phyloP scores from a whole-genome alignment of 2,888 invertebrate genomes.

The Drosophila lacicola region DNA sequence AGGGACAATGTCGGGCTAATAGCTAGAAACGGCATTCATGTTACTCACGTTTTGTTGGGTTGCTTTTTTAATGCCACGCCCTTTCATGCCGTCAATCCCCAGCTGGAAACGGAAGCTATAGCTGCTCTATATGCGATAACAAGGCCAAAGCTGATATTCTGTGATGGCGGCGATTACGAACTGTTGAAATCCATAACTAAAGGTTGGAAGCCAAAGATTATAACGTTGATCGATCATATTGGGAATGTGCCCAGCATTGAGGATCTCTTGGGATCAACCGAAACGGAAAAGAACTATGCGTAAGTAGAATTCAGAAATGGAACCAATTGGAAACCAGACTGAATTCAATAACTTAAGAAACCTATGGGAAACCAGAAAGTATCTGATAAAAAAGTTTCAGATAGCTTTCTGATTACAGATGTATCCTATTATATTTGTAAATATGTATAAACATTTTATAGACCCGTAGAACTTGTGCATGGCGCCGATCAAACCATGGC shows the following conservation, averaged over 20 bases:
- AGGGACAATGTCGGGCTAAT: slow-evolving; percentile 66
- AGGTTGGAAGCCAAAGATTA: slow-evolving; percentile 43
- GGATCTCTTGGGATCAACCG: slow-evolving; percentile 12
- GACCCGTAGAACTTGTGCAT: slow-evolving; percentile 27
- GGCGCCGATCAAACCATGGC: slow-evolving; percentile 53
- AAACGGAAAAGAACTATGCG: slow-evolving; percentile 16
- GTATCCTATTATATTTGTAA: no score
- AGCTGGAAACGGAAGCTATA: slow-evolving; percentile 38
- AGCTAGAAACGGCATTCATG: slow-evolving; percentile 46
- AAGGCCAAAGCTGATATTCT: slow-evolving; percentile 67
- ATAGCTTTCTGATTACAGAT: no score
- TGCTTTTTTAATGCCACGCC: slow-evolving; percentile 59
- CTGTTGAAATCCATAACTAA: slow-evolving; percentile 30
- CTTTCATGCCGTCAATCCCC: slow-evolving; percentile 64
- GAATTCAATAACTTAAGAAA: neutral
- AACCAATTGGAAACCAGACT: neutral
- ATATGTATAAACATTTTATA: neutral
- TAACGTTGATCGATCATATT: slow-evolving; percentile 28
- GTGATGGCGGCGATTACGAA: slow-evolving; percentile 52
- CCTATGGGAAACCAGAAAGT: no score
- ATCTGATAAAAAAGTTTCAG: neutral
- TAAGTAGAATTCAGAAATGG: slow-evolving; percentile 10
- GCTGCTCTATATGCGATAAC: slow-evolving; percentile 49
- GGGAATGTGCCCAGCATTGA: slow-evolving; percentile 26
- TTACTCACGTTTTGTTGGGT: slow-evolving; percentile 56